These are phyloP conservation scores for Ceuthmochares aereus DNA, from an alignment of 2,113 vertebrate genomes.

Conservation along the genomic window DNA sequence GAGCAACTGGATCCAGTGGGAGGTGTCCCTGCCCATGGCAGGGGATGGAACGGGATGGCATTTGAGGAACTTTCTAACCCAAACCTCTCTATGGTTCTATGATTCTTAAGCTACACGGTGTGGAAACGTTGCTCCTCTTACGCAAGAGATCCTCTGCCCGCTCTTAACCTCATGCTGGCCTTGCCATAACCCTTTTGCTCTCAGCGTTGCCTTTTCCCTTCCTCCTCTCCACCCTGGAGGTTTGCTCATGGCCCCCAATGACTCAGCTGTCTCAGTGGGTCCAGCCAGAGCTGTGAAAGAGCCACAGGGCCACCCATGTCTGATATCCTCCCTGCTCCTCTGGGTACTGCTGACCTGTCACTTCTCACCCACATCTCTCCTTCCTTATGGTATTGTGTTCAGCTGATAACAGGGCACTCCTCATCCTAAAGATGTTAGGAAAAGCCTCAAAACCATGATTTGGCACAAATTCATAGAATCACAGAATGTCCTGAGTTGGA, in stretches of 20 bases:
- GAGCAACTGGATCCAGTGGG: too few relatives aligned
- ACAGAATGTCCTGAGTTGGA: too few relatives aligned
- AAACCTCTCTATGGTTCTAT: too few relatives aligned
- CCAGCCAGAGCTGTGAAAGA: not conserved
- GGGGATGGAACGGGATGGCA: too few relatives aligned
- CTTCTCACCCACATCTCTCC: not conserved
- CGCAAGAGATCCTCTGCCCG: rapidly evolving
- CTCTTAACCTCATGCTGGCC: too few relatives aligned
- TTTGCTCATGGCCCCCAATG: rapidly evolving
- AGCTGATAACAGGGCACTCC: rapidly evolving
- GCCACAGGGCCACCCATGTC: rapidly evolving
- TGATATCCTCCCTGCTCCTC: not conserved
- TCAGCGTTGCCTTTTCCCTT: not conserved
- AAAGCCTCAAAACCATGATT: rapidly evolving
- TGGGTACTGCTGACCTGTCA: rapidly evolving
- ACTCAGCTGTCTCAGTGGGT: not conserved
- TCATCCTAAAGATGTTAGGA: not conserved
- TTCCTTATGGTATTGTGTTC: rapidly evolving
- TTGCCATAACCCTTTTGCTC: too few relatives aligned
- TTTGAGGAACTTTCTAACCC: too few relatives aligned
- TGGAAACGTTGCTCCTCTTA: not conserved
- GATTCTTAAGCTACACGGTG: too few relatives aligned
- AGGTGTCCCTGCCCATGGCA: too few relatives aligned
- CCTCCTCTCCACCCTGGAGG: rapidly evolving
- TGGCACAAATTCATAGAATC: too few relatives aligned